Evolutionary conservation across 2,113 vertebrate genomes (phyloP), one percentile per base, ranked within the genome.

Genomic region (Strix uralensis): DNA sequence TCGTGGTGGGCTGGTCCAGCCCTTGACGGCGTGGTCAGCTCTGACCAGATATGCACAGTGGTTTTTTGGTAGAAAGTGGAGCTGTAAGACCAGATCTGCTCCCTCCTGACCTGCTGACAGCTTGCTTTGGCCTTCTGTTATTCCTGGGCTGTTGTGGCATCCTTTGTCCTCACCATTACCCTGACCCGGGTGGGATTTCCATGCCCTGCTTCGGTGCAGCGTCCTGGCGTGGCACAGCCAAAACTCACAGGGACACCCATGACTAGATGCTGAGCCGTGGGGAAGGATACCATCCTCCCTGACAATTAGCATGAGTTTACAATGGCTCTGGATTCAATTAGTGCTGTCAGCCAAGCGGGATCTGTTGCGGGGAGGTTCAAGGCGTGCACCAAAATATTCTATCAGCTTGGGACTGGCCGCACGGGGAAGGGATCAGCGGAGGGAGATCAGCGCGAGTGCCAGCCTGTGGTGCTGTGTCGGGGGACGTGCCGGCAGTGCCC

Each of bases 341-440:
- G 57, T 36, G 49, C 36, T 6, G 1, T 30, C 70, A 81, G 49
- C 77, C 55, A 34, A 27, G 62, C 2, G 4, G 61, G 69, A 36
- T 54, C 69, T 6, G 7, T 40, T 10, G 30, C 40, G 32, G 75
- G 67, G 62, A 23, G 8, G 10, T 40, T 47, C 25, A 4, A 32
- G 46, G 3, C 4, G 11, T 14, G 61, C 30, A 25, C 65, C 9
- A 2, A 18, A 57, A 44, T 2, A 8, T 46, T 49, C 10, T 34
- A 20, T 26, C 7, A 2, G 9, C 54, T 46, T 36, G 74, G 20
- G 36, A 46, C 16, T 8, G 5, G 13, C n/a, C 0, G 0, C 1
- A 0, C 0, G 0, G 26, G 46, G 46, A 71, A 36, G 34, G n/a
- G 51, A 26, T 54, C 57, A 5, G 49, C 5, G 2, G 9, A 10